Percentiles rank a stretch among this genome's conserved stretches.
These are phyloP conservation scores for Ranitomeya variabilis DNA, from an alignment of 2,113 vertebrate genomes.

Conservation along the genomic window DNA sequence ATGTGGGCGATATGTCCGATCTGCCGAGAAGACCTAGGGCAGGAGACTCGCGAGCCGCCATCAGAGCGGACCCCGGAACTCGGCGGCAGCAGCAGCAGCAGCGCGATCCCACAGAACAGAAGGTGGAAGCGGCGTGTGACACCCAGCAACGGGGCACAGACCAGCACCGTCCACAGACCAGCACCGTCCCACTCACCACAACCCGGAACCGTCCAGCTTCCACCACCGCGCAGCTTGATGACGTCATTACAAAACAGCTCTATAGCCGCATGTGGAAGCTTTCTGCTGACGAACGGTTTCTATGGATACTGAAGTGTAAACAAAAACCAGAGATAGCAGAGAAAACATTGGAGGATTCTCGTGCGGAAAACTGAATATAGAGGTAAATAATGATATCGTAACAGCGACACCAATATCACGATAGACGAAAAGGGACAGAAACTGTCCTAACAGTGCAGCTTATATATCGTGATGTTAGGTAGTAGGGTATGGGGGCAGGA, in stretches of 20 bases:
- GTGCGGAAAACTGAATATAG: background rate
- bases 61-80: too few relatives aligned
- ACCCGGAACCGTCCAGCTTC: too few relatives aligned
- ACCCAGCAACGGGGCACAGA: background rate
- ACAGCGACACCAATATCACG: background rate
- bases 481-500: too few relatives aligned
- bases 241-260: background rate
- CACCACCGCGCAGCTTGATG: background rate
- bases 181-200: too few relatives aligned
- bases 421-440: background rate
- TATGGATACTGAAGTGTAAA: slow-evolving; percentile 47
- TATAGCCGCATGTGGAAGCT: background rate
- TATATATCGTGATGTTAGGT: too few relatives aligned
- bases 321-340: slow-evolving; percentile 12
- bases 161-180: background rate
- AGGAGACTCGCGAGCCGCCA: too few relatives aligned
- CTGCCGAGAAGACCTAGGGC: too few relatives aligned
- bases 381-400: background rate
- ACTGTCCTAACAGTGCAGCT: too few relatives aligned
- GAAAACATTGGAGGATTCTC: background rate
- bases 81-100: too few relatives aligned
- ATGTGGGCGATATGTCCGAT: too few relatives aligned
- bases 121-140: background rate
- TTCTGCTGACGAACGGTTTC: background rate
- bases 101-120: background rate